Evolutionary conservation across 1,140 invertebrate genomes (phyloP).

Genomic region (Drosophila kanapiae): DNA sequence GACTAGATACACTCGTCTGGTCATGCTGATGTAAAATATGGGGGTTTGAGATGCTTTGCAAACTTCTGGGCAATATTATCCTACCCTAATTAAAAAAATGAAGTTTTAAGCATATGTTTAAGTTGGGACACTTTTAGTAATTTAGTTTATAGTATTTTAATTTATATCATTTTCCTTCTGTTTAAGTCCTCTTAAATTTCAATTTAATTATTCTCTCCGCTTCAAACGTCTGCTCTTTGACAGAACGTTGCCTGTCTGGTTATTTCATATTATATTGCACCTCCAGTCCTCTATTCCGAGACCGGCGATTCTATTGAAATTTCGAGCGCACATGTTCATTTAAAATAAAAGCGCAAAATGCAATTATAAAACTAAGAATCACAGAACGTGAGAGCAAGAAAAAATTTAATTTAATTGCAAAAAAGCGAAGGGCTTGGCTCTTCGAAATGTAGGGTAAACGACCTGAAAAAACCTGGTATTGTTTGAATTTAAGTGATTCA

Average conservation of each 20-base stretch:
- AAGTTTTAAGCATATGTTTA: too few relatives aligned
- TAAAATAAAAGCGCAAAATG: constrained; percentile 50
- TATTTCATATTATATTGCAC: background rate
- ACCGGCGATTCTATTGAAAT: constrained; percentile 41
- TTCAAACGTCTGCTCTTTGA: constrained; percentile 29
- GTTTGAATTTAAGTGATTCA: background rate
- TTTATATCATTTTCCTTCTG: background rate
- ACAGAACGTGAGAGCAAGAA: constrained; percentile 27
- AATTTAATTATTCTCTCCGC: background rate
- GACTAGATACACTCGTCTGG: too few relatives aligned
- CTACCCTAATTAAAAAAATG: too few relatives aligned
- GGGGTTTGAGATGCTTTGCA: too few relatives aligned
- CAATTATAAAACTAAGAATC: constrained; percentile 61
- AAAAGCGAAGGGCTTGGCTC: constrained; percentile 12
- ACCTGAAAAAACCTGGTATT: background rate
- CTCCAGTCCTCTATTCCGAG: background rate
- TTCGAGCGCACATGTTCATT: constrained; percentile 53
- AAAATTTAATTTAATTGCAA: constrained; percentile 65
- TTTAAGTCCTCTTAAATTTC: background rate
- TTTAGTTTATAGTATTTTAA: too few relatives aligned
- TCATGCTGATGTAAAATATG: too few relatives aligned
- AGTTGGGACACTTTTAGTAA: too few relatives aligned
- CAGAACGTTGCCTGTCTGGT: constrained; percentile 21
- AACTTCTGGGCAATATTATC: too few relatives aligned
- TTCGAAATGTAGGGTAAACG: background rate